These are phyloP conservation scores for Phymatocera aterrima DNA, from an alignment of 2,888 invertebrate genomes.

Conservation along the genomic window DNA sequence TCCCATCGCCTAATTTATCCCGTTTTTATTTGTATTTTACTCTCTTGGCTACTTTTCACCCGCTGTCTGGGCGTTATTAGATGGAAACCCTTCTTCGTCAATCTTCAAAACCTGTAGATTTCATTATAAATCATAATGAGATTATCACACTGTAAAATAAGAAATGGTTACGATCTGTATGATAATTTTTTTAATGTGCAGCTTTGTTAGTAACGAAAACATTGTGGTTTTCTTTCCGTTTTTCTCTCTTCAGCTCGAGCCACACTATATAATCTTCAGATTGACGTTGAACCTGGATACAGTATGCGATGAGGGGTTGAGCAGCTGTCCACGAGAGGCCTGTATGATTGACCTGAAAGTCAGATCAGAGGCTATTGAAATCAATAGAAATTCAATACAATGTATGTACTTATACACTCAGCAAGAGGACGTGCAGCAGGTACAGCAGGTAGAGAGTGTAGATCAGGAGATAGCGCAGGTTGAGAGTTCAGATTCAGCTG, in stretches of 20 bases:
- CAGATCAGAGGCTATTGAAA: conserved; percentile 59
- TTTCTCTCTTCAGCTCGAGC: conserved; percentile 57
- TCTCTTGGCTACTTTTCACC: no score
- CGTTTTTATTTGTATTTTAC: no score
- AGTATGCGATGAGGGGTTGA: conserved; percentile 57
- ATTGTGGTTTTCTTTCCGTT: neutral
- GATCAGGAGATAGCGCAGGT: conserved; percentile 51
- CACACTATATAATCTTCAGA: conserved; percentile 62
- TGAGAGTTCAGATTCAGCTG: conserved; percentile 35
- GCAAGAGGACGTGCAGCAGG: conserved; percentile 53
- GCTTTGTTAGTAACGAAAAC: neutral
- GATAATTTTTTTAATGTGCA: no score
- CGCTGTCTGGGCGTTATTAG: no score
- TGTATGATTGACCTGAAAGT: conserved; percentile 67
- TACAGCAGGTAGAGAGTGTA: conserved; percentile 50
- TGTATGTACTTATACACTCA: conserved; percentile 65
- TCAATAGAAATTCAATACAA: conserved; percentile 63
- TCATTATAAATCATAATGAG: no score
- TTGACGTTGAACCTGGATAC: conserved; percentile 66
- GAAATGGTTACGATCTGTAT: no score
- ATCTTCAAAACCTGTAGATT: no score
- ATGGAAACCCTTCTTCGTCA: no score
- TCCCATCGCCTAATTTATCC: no score
- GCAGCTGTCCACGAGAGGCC: conserved; percentile 63
- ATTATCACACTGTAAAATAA: no score